These are phyloP conservation scores for Temnothorax rugatulus DNA, from an alignment of 2,888 invertebrate species.

Conservation along the genomic window DNA sequence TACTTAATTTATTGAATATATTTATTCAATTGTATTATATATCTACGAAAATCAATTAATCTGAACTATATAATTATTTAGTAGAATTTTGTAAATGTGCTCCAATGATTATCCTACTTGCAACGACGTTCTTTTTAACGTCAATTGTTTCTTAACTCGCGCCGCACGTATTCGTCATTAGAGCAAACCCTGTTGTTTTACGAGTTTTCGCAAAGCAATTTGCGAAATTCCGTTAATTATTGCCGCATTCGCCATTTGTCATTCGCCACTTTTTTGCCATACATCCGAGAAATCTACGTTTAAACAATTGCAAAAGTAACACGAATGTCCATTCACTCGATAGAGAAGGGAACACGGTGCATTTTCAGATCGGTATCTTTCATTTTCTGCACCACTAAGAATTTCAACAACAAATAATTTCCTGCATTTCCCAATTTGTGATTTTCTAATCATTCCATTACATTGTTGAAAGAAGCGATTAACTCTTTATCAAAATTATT, in stretches of 20 bases:
- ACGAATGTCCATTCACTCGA: not conserved
- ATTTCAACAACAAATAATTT: not conserved
- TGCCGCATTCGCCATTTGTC: not conserved
- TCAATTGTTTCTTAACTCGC: slow-evolving; percentile 13
- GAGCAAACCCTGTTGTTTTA: slow-evolving; percentile 23
- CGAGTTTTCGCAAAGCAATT: slow-evolving; percentile 37
- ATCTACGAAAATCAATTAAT: not conserved
- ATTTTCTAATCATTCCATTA: slow-evolving; percentile 3
- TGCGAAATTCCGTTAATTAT: slow-evolving; percentile 40
- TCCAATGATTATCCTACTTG: not conserved
- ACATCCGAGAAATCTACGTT: slow-evolving; percentile 19
- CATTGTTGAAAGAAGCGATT: slow-evolving; percentile 2
- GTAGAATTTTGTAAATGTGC: not conserved
- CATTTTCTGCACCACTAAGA: not conserved
- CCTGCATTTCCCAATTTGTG: not conserved
- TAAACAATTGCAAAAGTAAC: not conserved
- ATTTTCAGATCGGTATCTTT: not conserved
- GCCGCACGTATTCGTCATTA: not conserved
- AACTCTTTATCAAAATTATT: not conserved
- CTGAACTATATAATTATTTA: not conserved
- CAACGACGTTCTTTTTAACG: not conserved
- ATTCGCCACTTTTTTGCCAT: slow-evolving; percentile 20
- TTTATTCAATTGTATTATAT: no score
- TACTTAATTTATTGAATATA: not conserved
- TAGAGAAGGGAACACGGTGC: not conserved